Base-by-base conservation (phyloP, 2,888 invertebrate species). In the Coenonympha arcania region DNA sequence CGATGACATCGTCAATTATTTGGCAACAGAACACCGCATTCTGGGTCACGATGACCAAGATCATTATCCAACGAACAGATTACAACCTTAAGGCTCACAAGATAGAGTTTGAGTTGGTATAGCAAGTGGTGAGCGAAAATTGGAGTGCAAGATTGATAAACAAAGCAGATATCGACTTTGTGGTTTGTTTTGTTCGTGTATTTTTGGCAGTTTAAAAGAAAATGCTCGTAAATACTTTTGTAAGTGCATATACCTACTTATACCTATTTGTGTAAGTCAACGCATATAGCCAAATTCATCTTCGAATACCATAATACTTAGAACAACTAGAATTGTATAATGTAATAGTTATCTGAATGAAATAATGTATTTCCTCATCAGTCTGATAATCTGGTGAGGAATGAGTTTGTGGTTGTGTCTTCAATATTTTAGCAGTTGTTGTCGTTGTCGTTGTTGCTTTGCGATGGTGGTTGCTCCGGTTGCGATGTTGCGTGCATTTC, bases 1-100 rank as follows among this genome's bases (percentile, higher is more conserved):
- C 75, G 79, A 73, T 81, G 81, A 80, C 80, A 79, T 69, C 75
- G 80, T 77, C 80, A 76, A 80, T 81, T 79, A 82, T 81, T 86
- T 85, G 85, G 85, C 84, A 84, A 71, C 75, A 65, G 56, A 66
- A 56, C 56, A 58, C 52, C 71, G 73, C 79, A 84, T 85, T 84
- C 85, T 86, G 69, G 85, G 85, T 76, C 84, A 77, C 50, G 47
- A 58, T 52, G 50, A 51, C 54, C 56, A 54, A 51, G 44, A 54
- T 45, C 50, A 50, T 19, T 15, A 4, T n/a, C 11, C 31, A 43
- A 16, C 18, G 26, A 44, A 30, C 22, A 18, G 56, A 31, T 48
- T 42, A 31, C 19, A 47, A 49, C 41, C 48, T 44, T 56, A 20
- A 19, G 3, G 13, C 30, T 13, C 48, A 6, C n/a, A 37, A 36